Evolutionary conservation across 2,888 invertebrate species (phyloP), one percentile per base, ranked within the genome.

Genomic region (Arge pagana): DNA sequence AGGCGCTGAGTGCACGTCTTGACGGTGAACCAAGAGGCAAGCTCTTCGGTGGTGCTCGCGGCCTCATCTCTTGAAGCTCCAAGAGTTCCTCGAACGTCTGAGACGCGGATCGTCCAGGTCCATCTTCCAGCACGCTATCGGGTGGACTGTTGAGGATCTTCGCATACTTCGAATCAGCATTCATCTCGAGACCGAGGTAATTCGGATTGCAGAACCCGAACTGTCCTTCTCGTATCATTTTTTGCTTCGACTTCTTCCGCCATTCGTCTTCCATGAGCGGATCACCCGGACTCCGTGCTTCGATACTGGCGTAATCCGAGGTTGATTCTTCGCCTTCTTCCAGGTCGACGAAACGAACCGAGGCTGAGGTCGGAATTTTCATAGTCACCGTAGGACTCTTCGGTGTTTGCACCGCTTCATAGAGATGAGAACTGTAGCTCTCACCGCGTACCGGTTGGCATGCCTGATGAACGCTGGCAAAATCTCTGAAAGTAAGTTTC

Each of bases 171-270:
- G 68, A 58, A 21, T 72, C 70, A n/a, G 49, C 62, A 48, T 60
- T 64, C 5, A 61, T 62, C 60, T 87, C 87, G 4, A 87, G 82
- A 0, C 87, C 87, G 59, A 88, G 74, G 67, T 89, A 89, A 71
- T 89, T 88, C 3, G 89, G 89, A 72, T 89, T 89, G 67, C 86
- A 86, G 73, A 89, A 89, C 1, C 88, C 87, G 51, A 84, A 83
- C 5, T 82, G 81, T 1, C 82, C 80, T 39, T 79, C 80, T 16
- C 72, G 67, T 58, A 72, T 65, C 52, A 52, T 31, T 62, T 64
- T 19, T 63, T 63, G n/a, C 39, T 28, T 10, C 3, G 48, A 56
- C 21, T 60, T 62, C 6, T 58, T 63, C 3, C 57, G 58, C 68
- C 72, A 74, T 23, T 76, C 76, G 4, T 76, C 76, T n/a, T 75